A percentile compares a stretch with the other conserved stretches of the same genome.
Conservation (phyloP, 2,888 invertebrate genomes). For the Dugesia japonica region DNA sequence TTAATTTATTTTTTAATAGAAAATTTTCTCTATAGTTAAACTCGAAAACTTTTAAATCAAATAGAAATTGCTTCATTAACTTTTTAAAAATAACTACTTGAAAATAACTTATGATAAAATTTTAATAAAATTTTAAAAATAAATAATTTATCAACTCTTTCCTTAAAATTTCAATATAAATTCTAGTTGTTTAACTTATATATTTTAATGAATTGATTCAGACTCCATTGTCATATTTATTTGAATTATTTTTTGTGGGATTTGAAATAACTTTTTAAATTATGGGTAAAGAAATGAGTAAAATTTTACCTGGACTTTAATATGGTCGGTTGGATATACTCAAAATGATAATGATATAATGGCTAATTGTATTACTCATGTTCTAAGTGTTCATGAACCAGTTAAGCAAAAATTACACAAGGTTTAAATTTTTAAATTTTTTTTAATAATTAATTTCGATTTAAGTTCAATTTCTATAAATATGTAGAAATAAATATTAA, state of each 20-base stretch:
- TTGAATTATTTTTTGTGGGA: neutral
- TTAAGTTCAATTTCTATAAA: neutral
- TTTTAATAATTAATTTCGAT: too few relatives aligned
- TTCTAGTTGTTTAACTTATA: neutral
- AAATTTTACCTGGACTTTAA: slow-evolving; percentile 71
- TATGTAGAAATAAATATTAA: neutral
- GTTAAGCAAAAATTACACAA: neutral
- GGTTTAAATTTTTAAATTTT: too few relatives aligned
- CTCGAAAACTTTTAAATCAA: too few relatives aligned
- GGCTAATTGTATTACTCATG: slow-evolving; percentile 77
- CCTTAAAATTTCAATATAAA: too few relatives aligned
- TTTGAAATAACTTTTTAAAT: neutral
- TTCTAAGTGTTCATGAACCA: slow-evolving; percentile 77
- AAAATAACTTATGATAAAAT: too few relatives aligned
- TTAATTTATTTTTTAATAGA: too few relatives aligned
- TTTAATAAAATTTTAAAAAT: too few relatives aligned
- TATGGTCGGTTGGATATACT: slow-evolving; percentile 88
- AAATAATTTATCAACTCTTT: too few relatives aligned
- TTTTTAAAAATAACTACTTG: too few relatives aligned
- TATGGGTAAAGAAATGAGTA: neutral
- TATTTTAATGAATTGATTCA: neutral
- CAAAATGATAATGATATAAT: slow-evolving; percentile 74
- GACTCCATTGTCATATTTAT: neutral
- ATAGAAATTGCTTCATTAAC: too few relatives aligned
- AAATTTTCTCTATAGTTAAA: too few relatives aligned